Conservation (phyloP, 2,113 vertebrate species). For the Nycticorax nycticorax region DNA sequence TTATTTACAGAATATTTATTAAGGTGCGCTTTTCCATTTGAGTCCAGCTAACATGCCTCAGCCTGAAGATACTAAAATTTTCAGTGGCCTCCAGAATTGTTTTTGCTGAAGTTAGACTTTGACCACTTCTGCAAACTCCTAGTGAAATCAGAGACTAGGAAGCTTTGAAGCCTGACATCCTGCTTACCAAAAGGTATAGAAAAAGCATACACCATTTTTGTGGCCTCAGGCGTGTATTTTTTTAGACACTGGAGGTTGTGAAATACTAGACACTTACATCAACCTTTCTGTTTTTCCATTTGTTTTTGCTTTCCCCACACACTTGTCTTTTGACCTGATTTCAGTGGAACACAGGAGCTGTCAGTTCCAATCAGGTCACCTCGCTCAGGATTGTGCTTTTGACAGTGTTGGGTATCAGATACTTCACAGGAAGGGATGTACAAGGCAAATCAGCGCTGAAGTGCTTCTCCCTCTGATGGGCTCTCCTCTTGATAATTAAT, state of each 20-base stretch:
- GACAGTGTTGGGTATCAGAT: not conserved
- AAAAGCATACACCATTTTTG: not conserved
- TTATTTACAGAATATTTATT: not conserved
- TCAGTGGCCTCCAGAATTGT: not conserved
- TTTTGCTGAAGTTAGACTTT: not conserved
- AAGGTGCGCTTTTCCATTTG: not conserved
- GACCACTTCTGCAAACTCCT: not conserved
- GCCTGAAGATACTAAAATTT: not conserved
- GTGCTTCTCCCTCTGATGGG: not conserved
- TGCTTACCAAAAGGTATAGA: not conserved
- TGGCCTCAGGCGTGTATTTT: not conserved
- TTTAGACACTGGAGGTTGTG: not conserved
- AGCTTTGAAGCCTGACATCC: not conserved
- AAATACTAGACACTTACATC: conserved; percentile 25
- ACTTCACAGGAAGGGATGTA: not conserved
- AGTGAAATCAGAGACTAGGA: not conserved
- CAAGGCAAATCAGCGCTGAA: not conserved
- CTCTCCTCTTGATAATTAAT: not conserved
- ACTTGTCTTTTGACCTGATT: conserved; percentile 63
- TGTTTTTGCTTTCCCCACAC: conserved; percentile 33
- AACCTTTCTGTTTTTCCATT: conserved; percentile 32
- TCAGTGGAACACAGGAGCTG: conserved; percentile 37
- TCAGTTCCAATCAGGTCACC: conserved; percentile 46
- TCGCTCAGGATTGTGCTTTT: not conserved
- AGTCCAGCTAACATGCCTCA: not conserved